A percentile compares a stretch with the other conserved stretches of the same genome.
Conservation (phyloP, 2,113 vertebrate species). For the Cyphomyrus discorhynchus region DNA sequence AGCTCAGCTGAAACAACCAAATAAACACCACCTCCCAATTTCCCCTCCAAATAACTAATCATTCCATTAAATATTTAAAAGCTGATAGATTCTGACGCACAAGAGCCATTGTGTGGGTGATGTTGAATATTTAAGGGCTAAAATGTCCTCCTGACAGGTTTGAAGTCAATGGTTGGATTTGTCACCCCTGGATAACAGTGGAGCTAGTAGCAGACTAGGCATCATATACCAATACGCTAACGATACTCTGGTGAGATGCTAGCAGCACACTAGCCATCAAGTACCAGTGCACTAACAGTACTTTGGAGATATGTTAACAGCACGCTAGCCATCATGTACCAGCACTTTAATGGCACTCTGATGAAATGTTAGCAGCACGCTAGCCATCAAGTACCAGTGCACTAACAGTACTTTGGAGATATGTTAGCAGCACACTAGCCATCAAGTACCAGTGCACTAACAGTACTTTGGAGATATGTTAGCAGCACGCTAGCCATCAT, state of each 20-base stretch:
- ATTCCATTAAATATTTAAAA: conserved; percentile 50
- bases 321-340: background rate
- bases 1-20: conserved; percentile 2
- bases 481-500: background rate
- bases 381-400: background rate
- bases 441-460: background rate
- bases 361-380: background rate
- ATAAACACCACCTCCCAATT: conserved; percentile 29
- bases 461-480: background rate
- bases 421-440: background rate
- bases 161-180: conserved; percentile 25
- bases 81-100: background rate
- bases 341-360: background rate
- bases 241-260: background rate
- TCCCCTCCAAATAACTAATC: conserved; percentile 40
- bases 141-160: conserved; percentile 22
- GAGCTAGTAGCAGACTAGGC: background rate
- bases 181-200: background rate
- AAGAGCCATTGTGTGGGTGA: conserved; percentile 23
- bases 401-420: background rate
- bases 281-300: background rate
- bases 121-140: conserved; percentile 49
- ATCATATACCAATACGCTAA: background rate
- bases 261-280: background rate
- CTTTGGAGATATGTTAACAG: background rate